A percentile compares a stretch with the other conserved stretches of the same genome.
Conservation (phyloP, 2,113 vertebrate species). For the Dipodomys merriami region DNA sequence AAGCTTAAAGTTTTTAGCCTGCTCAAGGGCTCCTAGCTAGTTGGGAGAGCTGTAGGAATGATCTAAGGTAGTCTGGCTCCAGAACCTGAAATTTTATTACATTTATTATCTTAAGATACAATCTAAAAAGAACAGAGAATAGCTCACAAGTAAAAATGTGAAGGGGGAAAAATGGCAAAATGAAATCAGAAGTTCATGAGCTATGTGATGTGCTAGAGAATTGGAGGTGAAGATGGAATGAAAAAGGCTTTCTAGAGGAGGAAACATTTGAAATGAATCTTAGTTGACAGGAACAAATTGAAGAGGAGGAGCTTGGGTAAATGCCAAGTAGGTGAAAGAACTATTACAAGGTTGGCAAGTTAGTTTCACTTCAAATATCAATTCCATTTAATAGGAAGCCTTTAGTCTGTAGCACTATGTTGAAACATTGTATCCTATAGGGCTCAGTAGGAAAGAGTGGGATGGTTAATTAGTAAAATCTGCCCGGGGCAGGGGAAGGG, state of each 20-base stretch:
- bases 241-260: not conserved
- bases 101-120: slow-evolving; percentile 21
- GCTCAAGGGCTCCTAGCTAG: not conserved
- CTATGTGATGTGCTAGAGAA: not conserved
- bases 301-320: not conserved
- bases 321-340: slow-evolving; percentile 48
- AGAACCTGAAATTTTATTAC: slow-evolving; percentile 6
- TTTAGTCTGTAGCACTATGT: not conserved
- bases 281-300: slow-evolving; percentile 6
- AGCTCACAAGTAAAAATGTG: not conserved
- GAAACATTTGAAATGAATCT: slow-evolving; percentile 7
- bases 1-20: not conserved
- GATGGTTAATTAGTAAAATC: slow-evolving; percentile 50
- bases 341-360: not conserved
- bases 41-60: not conserved
- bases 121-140: not conserved
- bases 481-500: slow-evolving; percentile 41
- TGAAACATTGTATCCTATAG: not conserved
- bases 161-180: not conserved
- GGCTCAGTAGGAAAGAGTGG: slow-evolving; percentile 23
- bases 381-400: not conserved
- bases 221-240: not conserved
- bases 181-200: not conserved
- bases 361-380: slow-evolving; percentile 7
- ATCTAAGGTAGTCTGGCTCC: not conserved